These are phyloP conservation scores for Eulithis testata DNA, from an alignment of 2,888 invertebrate species.

Conservation along the genomic window DNA sequence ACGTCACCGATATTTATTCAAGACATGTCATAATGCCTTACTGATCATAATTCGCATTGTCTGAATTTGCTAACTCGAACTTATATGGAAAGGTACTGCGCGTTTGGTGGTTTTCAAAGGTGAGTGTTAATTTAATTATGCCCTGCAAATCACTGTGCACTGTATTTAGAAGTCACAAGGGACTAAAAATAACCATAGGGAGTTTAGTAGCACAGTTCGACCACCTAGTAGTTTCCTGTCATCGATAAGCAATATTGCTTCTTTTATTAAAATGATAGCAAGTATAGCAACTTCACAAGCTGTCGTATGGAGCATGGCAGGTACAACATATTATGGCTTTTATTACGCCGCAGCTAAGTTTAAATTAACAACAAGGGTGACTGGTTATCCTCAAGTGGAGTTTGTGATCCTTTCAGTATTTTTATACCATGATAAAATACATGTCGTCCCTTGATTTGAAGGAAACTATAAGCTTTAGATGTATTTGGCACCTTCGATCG, in stretches of 20 bases:
- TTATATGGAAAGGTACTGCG: not conserved
- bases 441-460: too few species aligned
- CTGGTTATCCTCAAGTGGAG: constrained; percentile 8
- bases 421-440: too few species aligned
- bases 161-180: not conserved
- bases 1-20: constrained; percentile 37
- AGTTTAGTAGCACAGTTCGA: too few species aligned
- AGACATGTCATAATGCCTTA: constrained; percentile 16
- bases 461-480: too few species aligned
- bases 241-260: constrained; percentile 1
- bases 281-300: not conserved
- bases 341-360: constrained; percentile 6
- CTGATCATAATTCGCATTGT: constrained; percentile 24
- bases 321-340: constrained; percentile 13
- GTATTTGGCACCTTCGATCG: too few species aligned
- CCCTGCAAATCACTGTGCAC: not conserved
- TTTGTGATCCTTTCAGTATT: constrained; percentile 3
- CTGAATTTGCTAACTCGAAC: not conserved
- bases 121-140: constrained; percentile 1
- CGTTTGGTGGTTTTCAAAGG: constrained; percentile 1
- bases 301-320: constrained; percentile 3
- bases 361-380: constrained; percentile 9
- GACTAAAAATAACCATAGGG: too few species aligned
- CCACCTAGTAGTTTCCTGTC: not conserved
- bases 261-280: constrained; percentile 7